phyloP scores from a whole-genome alignment of 2,797 vertebrate genomes.

The Myotis myotis region DNA sequence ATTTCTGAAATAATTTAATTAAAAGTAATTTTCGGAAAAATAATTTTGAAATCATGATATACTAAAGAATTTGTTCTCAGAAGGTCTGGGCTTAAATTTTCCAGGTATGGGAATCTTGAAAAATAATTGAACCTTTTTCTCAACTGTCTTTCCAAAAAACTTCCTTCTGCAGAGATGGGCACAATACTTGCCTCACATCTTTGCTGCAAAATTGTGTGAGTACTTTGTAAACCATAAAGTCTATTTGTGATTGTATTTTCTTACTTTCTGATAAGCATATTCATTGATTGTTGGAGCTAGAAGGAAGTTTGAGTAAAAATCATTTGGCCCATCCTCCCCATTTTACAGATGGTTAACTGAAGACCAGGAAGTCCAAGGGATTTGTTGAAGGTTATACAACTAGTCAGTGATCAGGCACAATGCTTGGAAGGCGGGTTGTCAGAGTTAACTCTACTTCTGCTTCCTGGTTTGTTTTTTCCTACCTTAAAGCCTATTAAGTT shows the following conservation, averaged over 20 bases:
- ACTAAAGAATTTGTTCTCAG: background rate
- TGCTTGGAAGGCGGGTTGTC: background rate
- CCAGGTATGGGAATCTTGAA: background rate
- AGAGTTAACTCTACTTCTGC: background rate
- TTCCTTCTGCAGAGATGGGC: background rate
- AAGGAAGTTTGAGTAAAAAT: constrained; percentile 5
- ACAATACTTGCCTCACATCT: background rate
- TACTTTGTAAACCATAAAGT: background rate
- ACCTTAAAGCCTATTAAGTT: background rate
- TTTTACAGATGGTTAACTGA: background rate
- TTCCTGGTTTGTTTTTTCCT: background rate
- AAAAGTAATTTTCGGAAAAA: background rate
- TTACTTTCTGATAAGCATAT: background rate
- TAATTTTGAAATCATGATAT: background rate
- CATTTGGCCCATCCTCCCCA: background rate
- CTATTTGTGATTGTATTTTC: background rate
- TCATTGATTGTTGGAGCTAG: background rate
- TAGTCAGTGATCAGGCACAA: background rate
- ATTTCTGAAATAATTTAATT: background rate
- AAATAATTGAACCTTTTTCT: background rate
- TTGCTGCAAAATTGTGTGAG: background rate
- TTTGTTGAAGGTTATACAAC: background rate
- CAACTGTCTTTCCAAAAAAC: background rate
- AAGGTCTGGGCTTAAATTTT: constrained; percentile 25
- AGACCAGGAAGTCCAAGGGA: background rate